These are phyloP conservation scores for Cheilosia pagana DNA, from an alignment of 2,888 invertebrate species.

Conservation along the genomic window DNA sequence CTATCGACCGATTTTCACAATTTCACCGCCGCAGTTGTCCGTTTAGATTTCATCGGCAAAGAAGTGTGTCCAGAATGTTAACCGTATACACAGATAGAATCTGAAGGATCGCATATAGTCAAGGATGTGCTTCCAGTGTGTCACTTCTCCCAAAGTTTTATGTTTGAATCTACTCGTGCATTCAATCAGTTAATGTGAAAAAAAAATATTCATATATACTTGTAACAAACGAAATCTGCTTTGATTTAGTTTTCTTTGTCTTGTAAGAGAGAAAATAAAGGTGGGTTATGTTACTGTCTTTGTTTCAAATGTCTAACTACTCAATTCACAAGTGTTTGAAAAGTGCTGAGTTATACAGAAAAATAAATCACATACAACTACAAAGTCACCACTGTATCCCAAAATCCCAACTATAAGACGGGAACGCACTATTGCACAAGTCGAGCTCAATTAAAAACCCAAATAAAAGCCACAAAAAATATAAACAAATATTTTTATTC, in stretches of 20 bases:
- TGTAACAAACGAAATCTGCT: neutral
- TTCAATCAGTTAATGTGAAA: neutral
- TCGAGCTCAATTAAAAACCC: slow-evolving; percentile 19
- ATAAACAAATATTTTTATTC: slow-evolving; percentile 62
- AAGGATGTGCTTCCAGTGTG: slow-evolving; percentile 2
- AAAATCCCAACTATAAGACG: slow-evolving; percentile 28
- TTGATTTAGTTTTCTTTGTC: slow-evolving; percentile 39
- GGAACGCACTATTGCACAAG: slow-evolving; percentile 7
- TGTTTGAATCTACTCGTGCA: neutral
- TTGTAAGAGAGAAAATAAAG: slow-evolving; percentile 45
- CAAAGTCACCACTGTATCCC: slow-evolving; percentile 6
- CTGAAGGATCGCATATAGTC: neutral
- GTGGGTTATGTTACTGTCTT: slow-evolving; percentile 67
- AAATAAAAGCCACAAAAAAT: neutral
- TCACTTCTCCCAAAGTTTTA: neutral
- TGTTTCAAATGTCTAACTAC: slow-evolving; percentile 36
- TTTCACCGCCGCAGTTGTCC: slow-evolving; percentile 72
- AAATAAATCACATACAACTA: slow-evolving; percentile 26
- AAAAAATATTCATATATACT: slow-evolving; percentile 3
- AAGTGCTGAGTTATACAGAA: slow-evolving; percentile 50
- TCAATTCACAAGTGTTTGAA: slow-evolving; percentile 46
- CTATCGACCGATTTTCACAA: slow-evolving; percentile 73
- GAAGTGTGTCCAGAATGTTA: slow-evolving; percentile 59
- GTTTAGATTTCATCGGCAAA: slow-evolving; percentile 60
- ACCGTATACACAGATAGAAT: neutral